Percentiles rank a stretch among this genome's conserved stretches.
Evolutionary conservation across 2,797 vertebrate genomes (phyloP).

Genomic region (Falco berigora): DNA sequence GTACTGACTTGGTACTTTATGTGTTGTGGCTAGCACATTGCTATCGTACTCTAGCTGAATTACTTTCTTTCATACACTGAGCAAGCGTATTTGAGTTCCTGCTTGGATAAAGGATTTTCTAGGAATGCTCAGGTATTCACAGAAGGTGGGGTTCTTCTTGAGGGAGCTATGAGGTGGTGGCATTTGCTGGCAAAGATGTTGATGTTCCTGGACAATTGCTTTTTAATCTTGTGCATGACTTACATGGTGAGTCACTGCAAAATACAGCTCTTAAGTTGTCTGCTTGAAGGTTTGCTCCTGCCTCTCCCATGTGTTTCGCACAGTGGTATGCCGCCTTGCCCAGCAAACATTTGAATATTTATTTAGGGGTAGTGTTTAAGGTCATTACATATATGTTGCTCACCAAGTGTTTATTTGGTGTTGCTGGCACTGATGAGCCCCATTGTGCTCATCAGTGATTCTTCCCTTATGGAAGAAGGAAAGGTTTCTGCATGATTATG

Average conservation of each 20-base stretch:
- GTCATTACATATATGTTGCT: accelerated
- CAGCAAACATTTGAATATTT: neutral
- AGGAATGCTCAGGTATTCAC: neutral
- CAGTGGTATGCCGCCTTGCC: neutral
- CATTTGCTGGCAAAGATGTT: neutral
- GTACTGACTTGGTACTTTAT: neutral
- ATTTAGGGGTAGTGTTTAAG: neutral
- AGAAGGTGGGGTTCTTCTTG: neutral
- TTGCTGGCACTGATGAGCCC: neutral
- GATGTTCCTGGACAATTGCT: neutral
- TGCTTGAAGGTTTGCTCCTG: neutral
- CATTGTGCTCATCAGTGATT: neutral
- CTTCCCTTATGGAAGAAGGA: neutral
- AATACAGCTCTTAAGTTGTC: neutral
- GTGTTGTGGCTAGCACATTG: neutral
- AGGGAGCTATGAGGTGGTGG: neutral
- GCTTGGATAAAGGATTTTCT: neutral
- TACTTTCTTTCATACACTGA: neutral
- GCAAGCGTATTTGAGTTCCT: neutral
- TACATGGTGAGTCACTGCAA: neutral
- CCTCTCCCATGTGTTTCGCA: neutral
- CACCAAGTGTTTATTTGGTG: neutral
- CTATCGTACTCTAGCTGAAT: accelerated
- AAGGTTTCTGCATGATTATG: neutral
- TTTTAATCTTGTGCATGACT: neutral